Conservation (phyloP, 2,113 vertebrate genomes). For the Puma concolor region DNA sequence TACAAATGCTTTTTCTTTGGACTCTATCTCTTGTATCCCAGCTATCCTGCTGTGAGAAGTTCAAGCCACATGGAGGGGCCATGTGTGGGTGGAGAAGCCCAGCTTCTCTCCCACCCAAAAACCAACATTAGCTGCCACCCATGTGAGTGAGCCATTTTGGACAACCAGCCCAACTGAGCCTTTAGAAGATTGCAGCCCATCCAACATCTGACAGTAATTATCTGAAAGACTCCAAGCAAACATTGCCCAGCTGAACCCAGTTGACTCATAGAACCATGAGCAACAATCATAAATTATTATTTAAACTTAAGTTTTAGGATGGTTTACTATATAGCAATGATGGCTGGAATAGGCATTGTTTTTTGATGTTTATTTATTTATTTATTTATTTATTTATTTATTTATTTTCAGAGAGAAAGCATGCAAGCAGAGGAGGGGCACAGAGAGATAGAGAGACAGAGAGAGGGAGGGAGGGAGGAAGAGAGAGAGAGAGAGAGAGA, state of each 20-base stretch:
- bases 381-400: too few relatives aligned
- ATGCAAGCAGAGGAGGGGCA: too few relatives aligned
- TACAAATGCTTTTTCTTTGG: background rate
- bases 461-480: too few relatives aligned
- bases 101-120: background rate
- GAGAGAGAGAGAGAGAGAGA: too few relatives aligned
- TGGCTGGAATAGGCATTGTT: background rate
- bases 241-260: background rate
- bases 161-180: background rate
- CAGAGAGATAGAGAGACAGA: too few relatives aligned
- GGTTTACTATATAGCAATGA: background rate
- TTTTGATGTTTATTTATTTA: too few relatives aligned
- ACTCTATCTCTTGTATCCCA: background rate
- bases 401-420: too few relatives aligned
- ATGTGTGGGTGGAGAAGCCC: background rate
- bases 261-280: background rate
- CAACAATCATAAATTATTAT: background rate
- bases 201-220: background rate
- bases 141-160: background rate
- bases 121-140: background rate
- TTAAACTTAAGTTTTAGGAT: background rate
- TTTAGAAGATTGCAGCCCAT: background rate
- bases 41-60: background rate
- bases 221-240: background rate
- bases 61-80: background rate